phyloP scores from a whole-genome alignment of 1,140 invertebrate species.

The Drosophila leontia region DNA sequence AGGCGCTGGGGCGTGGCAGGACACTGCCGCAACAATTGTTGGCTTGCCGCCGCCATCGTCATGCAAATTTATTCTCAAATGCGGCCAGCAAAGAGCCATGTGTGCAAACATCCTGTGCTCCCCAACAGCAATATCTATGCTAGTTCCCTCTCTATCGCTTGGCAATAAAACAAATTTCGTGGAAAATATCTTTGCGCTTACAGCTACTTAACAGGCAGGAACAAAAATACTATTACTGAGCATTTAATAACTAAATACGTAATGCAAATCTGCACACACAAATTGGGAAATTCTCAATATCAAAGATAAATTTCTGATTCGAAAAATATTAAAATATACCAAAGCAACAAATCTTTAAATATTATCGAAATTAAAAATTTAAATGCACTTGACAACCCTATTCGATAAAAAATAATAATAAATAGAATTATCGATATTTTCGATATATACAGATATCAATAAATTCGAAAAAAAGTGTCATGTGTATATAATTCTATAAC shows the following conservation, averaged over 20 bases:
- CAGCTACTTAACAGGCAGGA: conserved; percentile 6
- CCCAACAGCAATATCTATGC: not conserved
- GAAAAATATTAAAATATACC: not conserved
- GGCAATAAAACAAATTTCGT: conserved; percentile 76
- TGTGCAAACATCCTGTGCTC: conserved; percentile 58
- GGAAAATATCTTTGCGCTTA: conserved; percentile 55
- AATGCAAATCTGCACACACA: not conserved
- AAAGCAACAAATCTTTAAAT: too few species aligned
- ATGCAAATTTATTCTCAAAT: conserved; percentile 83
- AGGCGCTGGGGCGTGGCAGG: conserved; percentile 29
- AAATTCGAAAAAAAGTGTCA: too few species aligned
- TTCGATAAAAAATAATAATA: not conserved
- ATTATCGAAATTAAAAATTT: too few species aligned
- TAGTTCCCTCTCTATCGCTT: conserved; percentile 5
- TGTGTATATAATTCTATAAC: too few species aligned
- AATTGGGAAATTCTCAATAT: not conserved
- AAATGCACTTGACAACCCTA: not conserved
- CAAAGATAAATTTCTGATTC: not conserved
- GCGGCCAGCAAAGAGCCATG: conserved; percentile 63
- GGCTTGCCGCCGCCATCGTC: conserved; percentile 62
- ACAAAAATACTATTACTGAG: conserved; percentile 1
- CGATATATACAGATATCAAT: too few species aligned
- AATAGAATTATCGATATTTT: not conserved
- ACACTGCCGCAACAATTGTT: conserved; percentile 81
- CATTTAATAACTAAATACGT: not conserved